phyloP scores from a whole-genome alignment of 2,888 invertebrate species.

The Diaprepes abbreviatus region DNA sequence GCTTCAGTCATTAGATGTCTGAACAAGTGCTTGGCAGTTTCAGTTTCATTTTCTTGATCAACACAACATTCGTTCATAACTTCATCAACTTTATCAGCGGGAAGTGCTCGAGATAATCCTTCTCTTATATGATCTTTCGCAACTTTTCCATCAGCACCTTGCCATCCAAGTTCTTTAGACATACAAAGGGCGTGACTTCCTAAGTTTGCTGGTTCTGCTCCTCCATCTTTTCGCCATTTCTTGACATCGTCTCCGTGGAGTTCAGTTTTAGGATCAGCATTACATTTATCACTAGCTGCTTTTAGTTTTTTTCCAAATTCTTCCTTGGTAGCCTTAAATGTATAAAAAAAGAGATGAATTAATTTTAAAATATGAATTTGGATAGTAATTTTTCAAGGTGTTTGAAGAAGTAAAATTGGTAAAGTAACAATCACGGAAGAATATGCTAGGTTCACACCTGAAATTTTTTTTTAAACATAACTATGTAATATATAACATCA shows the following conservation, averaged over 20 bases:
- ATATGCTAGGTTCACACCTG: too few relatives aligned
- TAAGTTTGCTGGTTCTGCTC: not conserved
- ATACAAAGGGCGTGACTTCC: slow-evolving; percentile 30
- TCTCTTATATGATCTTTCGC: slow-evolving; percentile 27
- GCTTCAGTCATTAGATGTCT: not conserved
- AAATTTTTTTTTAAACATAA: too few relatives aligned
- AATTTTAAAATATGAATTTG: too few relatives aligned
- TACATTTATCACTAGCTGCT: slow-evolving; percentile 40
- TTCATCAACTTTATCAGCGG: slow-evolving; percentile 31
- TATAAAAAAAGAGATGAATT: too few relatives aligned
- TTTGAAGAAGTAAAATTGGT: too few relatives aligned
- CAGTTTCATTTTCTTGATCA: slow-evolving; percentile 21
- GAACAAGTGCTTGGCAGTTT: slow-evolving; percentile 32
- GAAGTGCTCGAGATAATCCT: slow-evolving; percentile 16
- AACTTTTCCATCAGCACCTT: slow-evolving; percentile 37
- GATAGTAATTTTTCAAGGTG: too few relatives aligned
- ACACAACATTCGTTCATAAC: slow-evolving; percentile 28
- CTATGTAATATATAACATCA: too few relatives aligned
- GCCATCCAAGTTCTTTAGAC: slow-evolving; percentile 24
- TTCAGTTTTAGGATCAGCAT: slow-evolving; percentile 13
- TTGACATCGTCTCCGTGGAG: not conserved
- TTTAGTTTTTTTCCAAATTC: slow-evolving; percentile 38
- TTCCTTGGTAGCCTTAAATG: slow-evolving; percentile 26
- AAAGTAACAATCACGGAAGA: too few relatives aligned
- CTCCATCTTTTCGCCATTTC: not conserved